phyloP scores from a whole-genome alignment of 2,888 invertebrate species.

The Carcina quercana region DNA sequence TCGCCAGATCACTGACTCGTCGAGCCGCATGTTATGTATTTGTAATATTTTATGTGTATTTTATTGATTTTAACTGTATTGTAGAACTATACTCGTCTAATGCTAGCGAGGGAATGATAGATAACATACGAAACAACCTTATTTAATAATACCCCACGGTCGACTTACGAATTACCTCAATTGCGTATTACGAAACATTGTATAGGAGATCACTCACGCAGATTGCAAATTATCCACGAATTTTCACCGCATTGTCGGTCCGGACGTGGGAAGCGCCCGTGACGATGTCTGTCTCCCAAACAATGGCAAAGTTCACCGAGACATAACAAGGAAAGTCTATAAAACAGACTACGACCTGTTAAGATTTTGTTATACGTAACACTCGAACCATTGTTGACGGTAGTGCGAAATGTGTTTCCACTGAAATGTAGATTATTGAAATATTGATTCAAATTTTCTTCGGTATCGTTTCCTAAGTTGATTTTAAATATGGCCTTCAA shows the following conservation, averaged over 20 bases:
- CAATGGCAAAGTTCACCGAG: constrained; percentile 71
- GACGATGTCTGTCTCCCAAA: constrained; percentile 45
- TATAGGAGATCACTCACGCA: constrained; percentile 44
- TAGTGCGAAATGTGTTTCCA: constrained; percentile 24
- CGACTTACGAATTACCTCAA: constrained; percentile 22
- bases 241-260: constrained; percentile 67
- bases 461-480: background rate
- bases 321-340: constrained; percentile 70
- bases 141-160: constrained; percentile 6
- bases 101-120: background rate
- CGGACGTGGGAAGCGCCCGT: constrained; percentile 60
- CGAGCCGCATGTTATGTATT: too few relatives aligned
- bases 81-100: too few relatives aligned
- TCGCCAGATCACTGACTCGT: too few relatives aligned
- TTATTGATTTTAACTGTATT: too few relatives aligned
- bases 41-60: too few relatives aligned
- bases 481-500: constrained; percentile 21
- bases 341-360: constrained; percentile 50
- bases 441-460: constrained; percentile 12
- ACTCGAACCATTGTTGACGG: constrained; percentile 40
- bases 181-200: constrained; percentile 50
- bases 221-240: constrained; percentile 61
- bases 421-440: constrained; percentile 10
- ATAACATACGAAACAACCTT: too few relatives aligned
- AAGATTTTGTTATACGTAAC: constrained; percentile 50